phyloP scores from a whole-genome alignment of 2,113 vertebrate species.

The Pundamilia nyererei region DNA sequence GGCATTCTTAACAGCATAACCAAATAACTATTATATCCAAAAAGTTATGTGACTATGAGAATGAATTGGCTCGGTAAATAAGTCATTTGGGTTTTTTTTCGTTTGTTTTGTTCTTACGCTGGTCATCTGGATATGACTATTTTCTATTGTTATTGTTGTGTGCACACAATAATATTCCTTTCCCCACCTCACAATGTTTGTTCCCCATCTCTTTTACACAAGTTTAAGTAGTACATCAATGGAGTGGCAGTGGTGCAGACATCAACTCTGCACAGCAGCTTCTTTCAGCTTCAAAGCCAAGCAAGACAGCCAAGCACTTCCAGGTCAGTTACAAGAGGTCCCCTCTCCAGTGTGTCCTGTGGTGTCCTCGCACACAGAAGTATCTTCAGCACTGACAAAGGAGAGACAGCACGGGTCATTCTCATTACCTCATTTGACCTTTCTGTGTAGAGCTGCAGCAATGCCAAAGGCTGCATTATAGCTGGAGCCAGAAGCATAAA shows the following conservation, averaged over 20 bases:
- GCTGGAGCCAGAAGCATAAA: not conserved
- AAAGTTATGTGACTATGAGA: not conserved
- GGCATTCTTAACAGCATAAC: not conserved
- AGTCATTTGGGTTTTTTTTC: rapidly evolving
- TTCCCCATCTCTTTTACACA: not conserved
- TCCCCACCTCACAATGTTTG: not conserved
- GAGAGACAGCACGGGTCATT: not conserved
- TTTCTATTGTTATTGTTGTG: not conserved
- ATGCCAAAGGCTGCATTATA: not conserved
- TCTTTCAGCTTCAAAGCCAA: conserved; percentile 15
- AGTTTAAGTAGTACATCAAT: not conserved
- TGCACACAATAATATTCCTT: not conserved
- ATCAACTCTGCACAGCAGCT: not conserved
- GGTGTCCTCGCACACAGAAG: not conserved
- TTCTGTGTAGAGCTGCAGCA: not conserved
- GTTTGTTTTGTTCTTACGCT: not conserved
- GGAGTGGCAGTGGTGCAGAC: not conserved
- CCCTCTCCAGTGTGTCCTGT: not conserved
- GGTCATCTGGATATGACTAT: not conserved
- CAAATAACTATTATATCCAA: not conserved
- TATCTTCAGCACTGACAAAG: not conserved
- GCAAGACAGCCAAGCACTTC: conserved; percentile 17
- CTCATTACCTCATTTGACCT: not conserved
- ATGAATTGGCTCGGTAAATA: not conserved
- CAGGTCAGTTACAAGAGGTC: conserved; percentile 24